These are phyloP conservation scores for Hypsibius dujardini DNA, from an alignment of 1,140 invertebrate genomes.

Conservation along the genomic window DNA sequence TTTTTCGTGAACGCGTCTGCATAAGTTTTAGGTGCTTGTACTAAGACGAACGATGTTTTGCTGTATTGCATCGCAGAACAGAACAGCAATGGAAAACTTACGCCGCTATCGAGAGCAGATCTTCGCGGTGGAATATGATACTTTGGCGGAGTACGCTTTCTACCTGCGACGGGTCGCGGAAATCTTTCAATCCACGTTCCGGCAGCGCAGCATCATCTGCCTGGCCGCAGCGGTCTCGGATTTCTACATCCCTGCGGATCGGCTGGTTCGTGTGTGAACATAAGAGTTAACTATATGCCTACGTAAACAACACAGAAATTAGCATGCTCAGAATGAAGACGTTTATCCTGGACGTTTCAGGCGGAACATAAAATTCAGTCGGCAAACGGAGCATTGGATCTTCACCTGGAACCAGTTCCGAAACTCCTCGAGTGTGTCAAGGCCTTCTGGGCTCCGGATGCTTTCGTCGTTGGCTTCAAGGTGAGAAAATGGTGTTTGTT, in stretches of 20 bases:
- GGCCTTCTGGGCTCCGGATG: constrained; percentile 69
- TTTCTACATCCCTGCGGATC: constrained; percentile 67
- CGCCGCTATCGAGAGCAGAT: no score
- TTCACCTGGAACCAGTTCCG: constrained; percentile 77
- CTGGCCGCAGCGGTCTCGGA: constrained; percentile 94
- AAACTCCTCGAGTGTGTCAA: constrained; percentile 83
- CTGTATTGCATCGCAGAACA: no score
- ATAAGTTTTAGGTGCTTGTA: no score
- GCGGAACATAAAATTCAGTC: constrained; percentile 88
- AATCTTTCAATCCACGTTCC: constrained; percentile 45
- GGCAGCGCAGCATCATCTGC: constrained; percentile 61
- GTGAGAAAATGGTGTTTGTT: no score
- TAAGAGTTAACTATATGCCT: background rate
- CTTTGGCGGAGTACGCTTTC: constrained; percentile 79
- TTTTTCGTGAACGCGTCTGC: no score
- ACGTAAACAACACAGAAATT: no score
- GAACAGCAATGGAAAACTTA: no score
- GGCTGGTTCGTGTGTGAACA: constrained; percentile 17
- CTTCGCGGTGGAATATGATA: constrained; percentile 32
- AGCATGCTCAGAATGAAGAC: no score
- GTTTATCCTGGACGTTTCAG: no score
- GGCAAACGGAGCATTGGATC: constrained; percentile 49
- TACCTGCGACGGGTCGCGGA: constrained; percentile 61
- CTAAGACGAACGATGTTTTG: no score
- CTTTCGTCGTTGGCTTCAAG: constrained; percentile 91